Evolutionary conservation across 2,888 invertebrate genomes (phyloP), one percentile per base, ranked within the genome.

Genomic region (Aporophyla lueneburgensis): DNA sequence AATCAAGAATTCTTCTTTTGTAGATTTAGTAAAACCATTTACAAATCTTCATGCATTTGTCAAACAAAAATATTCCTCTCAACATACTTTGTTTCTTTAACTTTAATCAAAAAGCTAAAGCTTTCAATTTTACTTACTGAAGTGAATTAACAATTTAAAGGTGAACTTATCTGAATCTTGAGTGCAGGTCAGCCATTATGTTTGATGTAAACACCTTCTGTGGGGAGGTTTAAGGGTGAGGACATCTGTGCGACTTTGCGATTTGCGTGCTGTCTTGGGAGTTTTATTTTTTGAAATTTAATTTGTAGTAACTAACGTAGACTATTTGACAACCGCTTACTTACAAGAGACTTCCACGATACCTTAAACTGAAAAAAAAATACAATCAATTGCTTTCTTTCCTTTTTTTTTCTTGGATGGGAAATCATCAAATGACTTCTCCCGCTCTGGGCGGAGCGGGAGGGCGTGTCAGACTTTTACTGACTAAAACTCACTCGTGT

Each of bases 91-190:
- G 33, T 33, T 33, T 1, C 3, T 33, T 33, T 33, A 33, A 33
- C 33, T 33, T 33, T 2, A 33, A 33, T 33, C 33, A 33, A 33
- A 33, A 33, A 33, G 33, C 3, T 3, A 3, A 33, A 33, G 24
- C 46, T 74, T 76, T 62, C 24, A 62, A 33, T 58, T 78, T 27
- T 68, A 78, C 5, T 33, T 33, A 33, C 66, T 0, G 4, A 33
- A 56, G 78, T 80, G 68, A 84, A 87, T 87, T 90, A 89, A 89
- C 81, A 87, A 88, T 91, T 87, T 86, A 87, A 77, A 66, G 16
- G 71, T 33, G 51, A 78, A 79, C 76, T 88, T 88, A 89, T 89
- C 87, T 88, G 54, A 83, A 88, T 87, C 88, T 89, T 59, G 74
- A 79, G 76, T 83, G 83, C 83, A 85, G 66, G 80, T 70, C 74